phyloP scores from a whole-genome alignment of 53 echinoderm and acorn worm species.

The Actinopyga echinites region DNA sequence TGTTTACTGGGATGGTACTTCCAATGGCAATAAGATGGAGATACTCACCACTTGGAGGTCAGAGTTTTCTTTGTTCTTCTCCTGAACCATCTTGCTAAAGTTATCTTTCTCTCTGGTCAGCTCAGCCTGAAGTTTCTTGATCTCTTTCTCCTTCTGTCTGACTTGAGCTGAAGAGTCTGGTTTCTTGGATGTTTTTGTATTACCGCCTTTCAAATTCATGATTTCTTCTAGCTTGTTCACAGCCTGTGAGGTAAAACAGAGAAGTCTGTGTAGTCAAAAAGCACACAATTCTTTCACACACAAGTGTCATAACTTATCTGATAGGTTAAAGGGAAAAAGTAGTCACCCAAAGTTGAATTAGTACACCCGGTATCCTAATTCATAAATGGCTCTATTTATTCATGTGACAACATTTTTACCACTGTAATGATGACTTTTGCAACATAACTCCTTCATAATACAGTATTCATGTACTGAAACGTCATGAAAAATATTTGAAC shows the following conservation, averaged over 20 bases:
- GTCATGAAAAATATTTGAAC: no score
- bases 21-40: no score
- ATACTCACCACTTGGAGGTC: slow-evolving; percentile 71
- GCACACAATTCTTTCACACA: not conserved
- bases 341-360: no score
- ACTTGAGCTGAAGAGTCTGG: slow-evolving; percentile 61
- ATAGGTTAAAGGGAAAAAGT: no score
- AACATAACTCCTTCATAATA: no score
- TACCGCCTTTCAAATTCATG: slow-evolving; percentile 66
- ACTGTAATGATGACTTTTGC: no score
- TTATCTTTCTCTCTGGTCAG: slow-evolving; percentile 82
- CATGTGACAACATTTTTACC: no score
- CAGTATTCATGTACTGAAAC: no score
- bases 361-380: no score
- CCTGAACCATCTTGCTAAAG: slow-evolving; percentile 66
- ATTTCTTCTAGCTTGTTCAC: slow-evolving; percentile 91
- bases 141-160: slow-evolving; percentile 90
- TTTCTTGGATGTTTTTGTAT: slow-evolving; percentile 14
- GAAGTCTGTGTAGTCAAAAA: not conserved
- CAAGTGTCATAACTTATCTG: no score
- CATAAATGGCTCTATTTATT: no score
- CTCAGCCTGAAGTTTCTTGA: slow-evolving; percentile 80
- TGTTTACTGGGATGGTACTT: not conserved
- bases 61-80: slow-evolving; percentile 70
- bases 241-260: slow-evolving; percentile 51